phyloP scores from a whole-genome alignment of 2,113 vertebrate genomes.

The Erinaceus europaeus region DNA sequence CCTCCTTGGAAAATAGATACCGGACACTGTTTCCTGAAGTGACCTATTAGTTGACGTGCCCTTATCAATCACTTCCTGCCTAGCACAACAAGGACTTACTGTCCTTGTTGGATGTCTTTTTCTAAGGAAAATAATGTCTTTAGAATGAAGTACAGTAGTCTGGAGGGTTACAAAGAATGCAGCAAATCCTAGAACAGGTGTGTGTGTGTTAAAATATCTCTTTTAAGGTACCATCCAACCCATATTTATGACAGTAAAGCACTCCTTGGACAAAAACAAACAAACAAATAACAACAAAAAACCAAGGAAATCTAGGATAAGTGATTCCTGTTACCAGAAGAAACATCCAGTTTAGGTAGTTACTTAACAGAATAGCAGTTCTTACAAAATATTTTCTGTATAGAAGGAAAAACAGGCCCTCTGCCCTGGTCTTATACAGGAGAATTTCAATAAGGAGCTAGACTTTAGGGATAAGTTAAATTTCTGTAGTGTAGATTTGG shows the following conservation, averaged over 20 bases:
- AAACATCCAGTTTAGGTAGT: background rate
- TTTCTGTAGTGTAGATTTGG: background rate
- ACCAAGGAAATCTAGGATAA: background rate
- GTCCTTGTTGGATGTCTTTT: conserved; percentile 8
- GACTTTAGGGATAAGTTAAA: conserved; percentile 1
- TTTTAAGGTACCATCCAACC: background rate
- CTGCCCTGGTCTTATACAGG: background rate
- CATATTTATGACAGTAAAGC: background rate
- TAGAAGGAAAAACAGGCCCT: background rate
- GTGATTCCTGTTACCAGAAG: background rate
- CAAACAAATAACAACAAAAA: no score
- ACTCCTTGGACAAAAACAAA: background rate
- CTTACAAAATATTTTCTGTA: background rate
- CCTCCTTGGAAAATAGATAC: background rate
- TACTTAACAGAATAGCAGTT: background rate
- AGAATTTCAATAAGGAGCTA: background rate
- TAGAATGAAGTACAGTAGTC: conserved; percentile 69
- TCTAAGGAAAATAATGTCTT: conserved; percentile 45
- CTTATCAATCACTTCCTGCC: background rate
- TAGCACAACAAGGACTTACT: no score
- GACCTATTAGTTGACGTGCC: background rate
- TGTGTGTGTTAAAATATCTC: background rate
- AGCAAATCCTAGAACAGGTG: conserved; percentile 73
- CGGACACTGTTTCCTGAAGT: conserved; percentile 53
- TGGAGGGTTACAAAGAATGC: conserved; percentile 9